phyloP scores from a whole-genome alignment of 2,797 vertebrate genomes.

The Lacerta viridis region DNA sequence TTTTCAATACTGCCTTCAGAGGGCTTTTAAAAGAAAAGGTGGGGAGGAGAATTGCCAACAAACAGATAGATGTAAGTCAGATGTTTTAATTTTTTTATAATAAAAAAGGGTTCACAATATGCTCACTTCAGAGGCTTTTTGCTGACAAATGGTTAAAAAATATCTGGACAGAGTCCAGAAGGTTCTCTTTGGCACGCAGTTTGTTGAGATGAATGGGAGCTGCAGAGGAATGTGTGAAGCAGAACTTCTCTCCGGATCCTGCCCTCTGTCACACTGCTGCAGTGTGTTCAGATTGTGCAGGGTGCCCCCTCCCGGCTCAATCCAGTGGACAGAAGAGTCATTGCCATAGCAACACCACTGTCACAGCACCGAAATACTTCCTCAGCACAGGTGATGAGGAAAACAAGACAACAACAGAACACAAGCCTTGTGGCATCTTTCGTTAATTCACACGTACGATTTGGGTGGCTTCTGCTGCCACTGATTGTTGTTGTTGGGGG shows the following conservation, averaged over 20 bases:
- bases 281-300: slow-evolving; percentile 14
- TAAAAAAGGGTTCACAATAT: no score
- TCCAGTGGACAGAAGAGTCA: slow-evolving; percentile 35
- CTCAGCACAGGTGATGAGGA: slow-evolving; percentile 18
- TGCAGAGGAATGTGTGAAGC: neutral
- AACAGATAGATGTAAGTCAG: neutral
- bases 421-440: slow-evolving; percentile 10
- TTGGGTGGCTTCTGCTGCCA: neutral
- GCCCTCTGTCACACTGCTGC: neutral
- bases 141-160: neutral
- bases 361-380: slow-evolving; percentile 31
- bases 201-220: neutral
- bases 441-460: neutral
- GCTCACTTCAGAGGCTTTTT: no score
- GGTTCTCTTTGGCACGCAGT: neutral
- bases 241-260: neutral
- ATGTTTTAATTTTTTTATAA: no score
- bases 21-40: slow-evolving; percentile 43
- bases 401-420: slow-evolving; percentile 21
- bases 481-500: neutral
- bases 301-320: neutral
- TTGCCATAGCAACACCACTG: slow-evolving; percentile 49
- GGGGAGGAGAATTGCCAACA: neutral
- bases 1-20: neutral
- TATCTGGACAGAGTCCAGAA: neutral